A percentile compares a stretch with the other conserved stretches of the same genome.
These are phyloP conservation scores for Odobenus rosmarus DNA, from an alignment of 2,113 vertebrate species.

Conservation along the genomic window DNA sequence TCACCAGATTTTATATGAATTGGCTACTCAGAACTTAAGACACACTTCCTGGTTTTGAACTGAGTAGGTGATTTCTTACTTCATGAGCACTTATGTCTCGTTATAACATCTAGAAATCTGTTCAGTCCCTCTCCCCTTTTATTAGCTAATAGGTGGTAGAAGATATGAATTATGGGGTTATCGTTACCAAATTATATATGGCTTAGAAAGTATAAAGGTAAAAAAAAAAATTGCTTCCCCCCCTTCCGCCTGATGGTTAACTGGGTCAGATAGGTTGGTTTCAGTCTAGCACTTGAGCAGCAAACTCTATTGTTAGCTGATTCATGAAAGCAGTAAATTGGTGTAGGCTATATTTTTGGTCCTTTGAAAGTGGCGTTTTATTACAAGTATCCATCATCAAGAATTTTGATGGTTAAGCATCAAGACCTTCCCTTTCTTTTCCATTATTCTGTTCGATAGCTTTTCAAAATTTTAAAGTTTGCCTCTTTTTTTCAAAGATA, in stretches of 20 bases:
- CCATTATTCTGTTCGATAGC: background rate
- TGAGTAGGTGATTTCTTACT: background rate
- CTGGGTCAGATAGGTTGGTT: background rate
- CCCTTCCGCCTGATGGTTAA: background rate
- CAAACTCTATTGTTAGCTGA: background rate
- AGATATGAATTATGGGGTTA: background rate
- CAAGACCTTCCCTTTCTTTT: background rate
- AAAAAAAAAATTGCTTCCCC: background rate
- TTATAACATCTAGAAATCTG: background rate
- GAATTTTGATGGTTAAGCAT: background rate
- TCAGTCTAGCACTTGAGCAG: constrained; percentile 44
- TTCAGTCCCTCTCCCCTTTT: background rate
- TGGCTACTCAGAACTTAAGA: background rate
- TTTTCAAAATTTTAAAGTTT: background rate
- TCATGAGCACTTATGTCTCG: background rate
- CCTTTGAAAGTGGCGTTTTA: background rate
- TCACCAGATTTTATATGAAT: background rate
- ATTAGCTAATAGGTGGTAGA: background rate
- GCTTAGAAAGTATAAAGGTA: background rate
- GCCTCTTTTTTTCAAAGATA: background rate
- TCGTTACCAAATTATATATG: background rate
- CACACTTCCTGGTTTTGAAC: background rate
- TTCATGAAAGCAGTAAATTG: constrained; percentile 53
- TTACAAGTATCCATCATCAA: background rate
- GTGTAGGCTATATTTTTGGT: constrained; percentile 20